Evolutionary conservation across 2,113 vertebrate genomes (phyloP), one percentile per base, ranked within the genome.

Genomic region (Bubo blakistoni): DNA sequence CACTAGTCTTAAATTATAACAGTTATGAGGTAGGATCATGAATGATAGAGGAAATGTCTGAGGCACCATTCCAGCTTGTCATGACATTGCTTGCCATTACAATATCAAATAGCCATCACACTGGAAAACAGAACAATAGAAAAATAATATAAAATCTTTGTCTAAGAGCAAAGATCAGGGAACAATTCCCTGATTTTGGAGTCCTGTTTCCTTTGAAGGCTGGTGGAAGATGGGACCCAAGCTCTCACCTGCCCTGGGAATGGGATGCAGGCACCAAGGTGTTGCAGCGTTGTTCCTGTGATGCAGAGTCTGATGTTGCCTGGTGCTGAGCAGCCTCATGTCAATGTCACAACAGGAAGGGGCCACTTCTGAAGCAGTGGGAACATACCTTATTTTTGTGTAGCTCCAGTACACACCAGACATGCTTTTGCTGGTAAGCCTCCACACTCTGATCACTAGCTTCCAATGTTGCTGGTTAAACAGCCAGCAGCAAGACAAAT

Each of bases 201-300:
- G 24, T 49, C n/a, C n/a, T 82, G 12, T 21, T 82, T 67, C 22
- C 21, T 72, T 63, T 77, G 72, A 54, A 66, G 22, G 16, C 44
- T 72, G 38, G 13, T n/a, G 16, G 49, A 61, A 40, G 32, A 57
- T 49, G 32, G 19, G 19, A 51, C 18, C 29, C 42, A 65, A 40
- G n/a, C 40, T 86, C 22, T 88, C 36, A 7, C 4, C 18, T 92
- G 59, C 12, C 18, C 40, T 61, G n/a, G 46, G 57, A 78, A 47
- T 11, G 42, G 44, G 61, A 59, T 27, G 29, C 2, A 3, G 42
- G 14, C 9, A 1, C 36, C 0, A 1, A 85, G 26, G 16, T 12
- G 8, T 67, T 72, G 58, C 26, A 17, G 54, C 4, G 2, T 30
- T 57, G 29, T 42, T 29, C 51, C 36, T 65, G 34, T 59, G 25